These are phyloP conservation scores for Tenthredo amoena DNA, from an alignment of 2,888 invertebrate genomes.

Conservation along the genomic window DNA sequence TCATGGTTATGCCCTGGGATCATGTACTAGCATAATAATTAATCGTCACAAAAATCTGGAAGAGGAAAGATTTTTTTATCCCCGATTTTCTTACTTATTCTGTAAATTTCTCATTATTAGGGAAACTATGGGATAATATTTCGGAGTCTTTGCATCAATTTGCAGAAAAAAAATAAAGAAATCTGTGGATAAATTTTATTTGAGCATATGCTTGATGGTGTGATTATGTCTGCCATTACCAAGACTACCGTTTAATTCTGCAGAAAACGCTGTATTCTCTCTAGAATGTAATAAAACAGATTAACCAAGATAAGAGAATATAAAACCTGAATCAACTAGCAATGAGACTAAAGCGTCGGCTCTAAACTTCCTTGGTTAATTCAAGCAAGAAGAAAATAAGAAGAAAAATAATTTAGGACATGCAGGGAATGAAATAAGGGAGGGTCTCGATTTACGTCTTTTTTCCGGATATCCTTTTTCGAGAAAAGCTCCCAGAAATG, in stretches of 20 bases:
- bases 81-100: neutral
- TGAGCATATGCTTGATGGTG: neutral
- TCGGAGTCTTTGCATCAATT: no score
- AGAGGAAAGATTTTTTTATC: neutral
- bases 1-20: neutral
- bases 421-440: neutral
- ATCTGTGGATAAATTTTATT: neutral
- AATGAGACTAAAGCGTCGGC: neutral
- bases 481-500: neutral
- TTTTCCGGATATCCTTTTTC: neutral
- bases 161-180: no score
- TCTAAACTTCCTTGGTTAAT: neutral
- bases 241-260: neutral
- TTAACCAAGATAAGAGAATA: neutral
- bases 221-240: neutral
- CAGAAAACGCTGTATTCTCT: neutral
- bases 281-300: neutral
- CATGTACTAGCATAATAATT: neutral
- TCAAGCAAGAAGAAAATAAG: neutral
- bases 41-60: neutral
- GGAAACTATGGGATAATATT: no score
- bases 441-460: neutral
- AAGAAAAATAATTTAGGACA: neutral
- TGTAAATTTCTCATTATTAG: neutral
- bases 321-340: neutral